Evolutionary conservation across 2,797 vertebrate species (phyloP), one percentile per base, ranked within the genome.

Genomic region (Cichlasoma orientale): DNA sequence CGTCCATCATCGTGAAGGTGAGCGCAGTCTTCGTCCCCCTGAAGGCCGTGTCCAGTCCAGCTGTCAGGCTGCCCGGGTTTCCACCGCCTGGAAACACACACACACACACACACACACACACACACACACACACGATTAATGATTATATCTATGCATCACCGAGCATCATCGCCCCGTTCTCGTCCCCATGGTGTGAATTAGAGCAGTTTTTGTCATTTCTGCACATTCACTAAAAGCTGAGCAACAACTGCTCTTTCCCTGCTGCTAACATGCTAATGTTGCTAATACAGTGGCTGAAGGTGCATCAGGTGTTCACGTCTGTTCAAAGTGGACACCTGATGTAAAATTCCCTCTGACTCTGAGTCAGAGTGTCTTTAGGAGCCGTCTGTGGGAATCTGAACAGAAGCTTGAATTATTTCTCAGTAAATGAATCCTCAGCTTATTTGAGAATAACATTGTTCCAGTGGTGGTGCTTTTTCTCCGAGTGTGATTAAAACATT

Each of bases 21-120:
- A 57, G 93, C 95, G 0, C 96, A 97, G 90, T 97, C 96, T 25
- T 97, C 90, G 0, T 94, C 92, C 0, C 90, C 89, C 1, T 25
- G 21, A 25, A 61, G 58, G 0, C 91, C 90, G 0, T 96, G 93
- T 1, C 55, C 63, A 0, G 56, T 79, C 94, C 94, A 95, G 70
- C 90, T 76, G 2, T 97, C 96, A 0, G 96, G 96, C 82, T 97
- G 95, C 0, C 88, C 79, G 0, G 94, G 92, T 1, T 0, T 70
- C 96, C 96, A 97, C 11, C 82, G 90, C 75, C 96, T 96, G 78
- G 4, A 59, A 4, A 29, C 18, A 12, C 56, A 73, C 7, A 52
- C 5, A 61, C 18, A 58, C 13, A 44, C 5, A 25, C 13, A 44
- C 10, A 38, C 23, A 27, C 25, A 29, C 29, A 29, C 29, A 29